Conservation (phyloP, 2,888 invertebrate species). For the Leptinotarsa juncta region DNA sequence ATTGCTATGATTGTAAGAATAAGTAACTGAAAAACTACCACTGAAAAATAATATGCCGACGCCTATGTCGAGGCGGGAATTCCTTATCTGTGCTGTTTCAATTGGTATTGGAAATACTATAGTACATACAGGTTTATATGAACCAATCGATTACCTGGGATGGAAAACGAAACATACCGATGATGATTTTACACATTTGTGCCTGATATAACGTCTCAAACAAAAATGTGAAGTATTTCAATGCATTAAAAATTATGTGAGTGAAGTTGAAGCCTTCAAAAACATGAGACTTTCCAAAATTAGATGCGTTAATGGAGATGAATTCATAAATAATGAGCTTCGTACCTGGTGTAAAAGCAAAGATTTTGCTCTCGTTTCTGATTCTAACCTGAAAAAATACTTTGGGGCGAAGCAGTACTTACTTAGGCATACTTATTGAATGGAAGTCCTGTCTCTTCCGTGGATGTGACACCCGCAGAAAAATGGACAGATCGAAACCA, state of each 20-base stretch:
- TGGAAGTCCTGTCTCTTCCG: constrained; percentile 32
- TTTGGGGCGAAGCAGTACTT: constrained; percentile 41
- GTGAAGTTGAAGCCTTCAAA: constrained; percentile 34
- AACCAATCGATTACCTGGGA: constrained; percentile 56
- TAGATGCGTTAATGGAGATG: constrained; percentile 47
- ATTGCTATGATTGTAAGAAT: too few relatives aligned
- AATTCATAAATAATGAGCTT: constrained; percentile 37
- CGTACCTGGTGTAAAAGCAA: constrained; percentile 40
- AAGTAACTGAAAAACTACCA: too few relatives aligned
- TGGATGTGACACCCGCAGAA: constrained; percentile 51
- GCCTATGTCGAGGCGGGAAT: too few relatives aligned
- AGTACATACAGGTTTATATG: constrained; percentile 57
- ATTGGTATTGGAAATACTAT: too few relatives aligned
- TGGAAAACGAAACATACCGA: constrained; percentile 55
- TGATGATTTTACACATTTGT: constrained; percentile 23
- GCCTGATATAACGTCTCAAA: constrained; percentile 40
- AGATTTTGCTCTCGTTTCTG: constrained; percentile 43
- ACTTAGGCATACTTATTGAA: constrained; percentile 38
- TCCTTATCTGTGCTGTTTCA: too few relatives aligned
- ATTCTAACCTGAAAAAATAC: constrained; percentile 31
- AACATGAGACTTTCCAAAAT: constrained; percentile 42
- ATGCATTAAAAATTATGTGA: constrained; percentile 25
- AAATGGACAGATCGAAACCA: not conserved
- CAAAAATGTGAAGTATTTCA: constrained; percentile 40
- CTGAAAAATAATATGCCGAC: too few relatives aligned